Percentiles rank a stretch among this genome's conserved stretches.
These are phyloP conservation scores for Ips nitidus DNA, from an alignment of 1,140 invertebrate genomes.

Conservation along the genomic window DNA sequence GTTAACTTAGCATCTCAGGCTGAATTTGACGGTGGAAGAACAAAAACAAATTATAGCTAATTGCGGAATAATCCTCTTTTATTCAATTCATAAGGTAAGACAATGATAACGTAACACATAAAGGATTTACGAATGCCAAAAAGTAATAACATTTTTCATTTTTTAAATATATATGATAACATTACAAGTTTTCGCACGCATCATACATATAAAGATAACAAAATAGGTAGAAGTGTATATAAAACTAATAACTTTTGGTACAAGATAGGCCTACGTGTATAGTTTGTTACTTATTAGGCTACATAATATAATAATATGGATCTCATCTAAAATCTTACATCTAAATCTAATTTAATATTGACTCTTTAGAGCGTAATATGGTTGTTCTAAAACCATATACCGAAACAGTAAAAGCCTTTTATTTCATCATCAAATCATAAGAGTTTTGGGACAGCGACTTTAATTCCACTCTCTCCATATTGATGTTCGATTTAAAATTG, in stretches of 20 bases:
- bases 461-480: conserved; percentile 18
- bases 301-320: conserved; percentile 43
- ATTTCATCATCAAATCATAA: conserved; percentile 32
- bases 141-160: conserved; percentile 33
- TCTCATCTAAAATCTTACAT: conserved; percentile 42
- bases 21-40: no score
- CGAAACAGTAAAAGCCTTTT: conserved; percentile 46
- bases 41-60: no score
- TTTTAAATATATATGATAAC: conserved; percentile 29
- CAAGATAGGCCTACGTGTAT: conserved; percentile 50
- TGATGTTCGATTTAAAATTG: conserved; percentile 1
- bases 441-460: conserved; percentile 34
- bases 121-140: conserved; percentile 36
- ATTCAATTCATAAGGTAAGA: conserved; percentile 42
- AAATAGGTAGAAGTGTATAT: conserved; percentile 49
- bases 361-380: conserved; percentile 48
- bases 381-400: conserved; percentile 39
- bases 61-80: conserved; percentile 44
- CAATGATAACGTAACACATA: conserved; percentile 38
- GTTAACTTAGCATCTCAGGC: no score
- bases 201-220: conserved; percentile 42
- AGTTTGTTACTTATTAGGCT: conserved; percentile 48
- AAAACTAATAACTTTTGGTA: conserved; percentile 49
- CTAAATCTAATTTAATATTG: conserved; percentile 51
- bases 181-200: conserved; percentile 41